phyloP scores from a whole-genome alignment of 1,140 invertebrate species.

The Drosophila pruinosa region DNA sequence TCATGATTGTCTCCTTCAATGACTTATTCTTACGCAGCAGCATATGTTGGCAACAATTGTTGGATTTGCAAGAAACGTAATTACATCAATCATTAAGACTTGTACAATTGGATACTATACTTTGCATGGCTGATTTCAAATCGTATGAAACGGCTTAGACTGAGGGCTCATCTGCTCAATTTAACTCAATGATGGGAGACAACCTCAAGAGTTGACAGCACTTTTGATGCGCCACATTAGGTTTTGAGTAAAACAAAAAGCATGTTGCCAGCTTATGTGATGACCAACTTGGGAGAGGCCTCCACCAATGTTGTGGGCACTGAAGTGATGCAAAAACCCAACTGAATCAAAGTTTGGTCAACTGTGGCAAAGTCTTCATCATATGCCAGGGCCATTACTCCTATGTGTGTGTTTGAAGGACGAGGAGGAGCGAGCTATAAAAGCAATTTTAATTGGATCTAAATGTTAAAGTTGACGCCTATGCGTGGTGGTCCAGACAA shows the following conservation, averaged over 20 bases:
- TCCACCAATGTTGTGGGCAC: neutral
- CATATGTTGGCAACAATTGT: neutral
- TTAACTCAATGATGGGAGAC: slow-evolving; percentile 9
- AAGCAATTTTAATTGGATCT: slow-evolving; percentile 76
- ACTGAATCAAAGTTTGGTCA: slow-evolving; percentile 10
- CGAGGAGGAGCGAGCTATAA: slow-evolving; percentile 30
- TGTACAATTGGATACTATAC: slow-evolving; percentile 7
- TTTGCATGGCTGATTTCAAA: slow-evolving; percentile 21
- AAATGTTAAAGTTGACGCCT: slow-evolving; percentile 61
- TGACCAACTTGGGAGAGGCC: slow-evolving; percentile 22
- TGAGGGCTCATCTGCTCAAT: slow-evolving; percentile 29
- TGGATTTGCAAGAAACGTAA: slow-evolving; percentile 1
- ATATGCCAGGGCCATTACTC: slow-evolving; percentile 13
- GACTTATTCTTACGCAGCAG: neutral
- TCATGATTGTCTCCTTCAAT: no score
- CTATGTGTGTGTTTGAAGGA: neutral
- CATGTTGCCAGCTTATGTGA: slow-evolving; percentile 46
- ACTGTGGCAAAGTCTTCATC: slow-evolving; percentile 20
- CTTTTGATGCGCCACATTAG: slow-evolving; percentile 47
- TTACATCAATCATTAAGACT: slow-evolving; percentile 30
- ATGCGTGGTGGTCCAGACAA: slow-evolving; percentile 5
- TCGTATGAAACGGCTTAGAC: slow-evolving; percentile 14
- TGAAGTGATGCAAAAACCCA: slow-evolving; percentile 6
- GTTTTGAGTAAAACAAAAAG: slow-evolving; percentile 55
- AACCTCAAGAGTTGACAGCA: slow-evolving; percentile 38